Base-by-base conservation (phyloP, 2,113 vertebrate genomes). In the Centropristis striata region DNA sequence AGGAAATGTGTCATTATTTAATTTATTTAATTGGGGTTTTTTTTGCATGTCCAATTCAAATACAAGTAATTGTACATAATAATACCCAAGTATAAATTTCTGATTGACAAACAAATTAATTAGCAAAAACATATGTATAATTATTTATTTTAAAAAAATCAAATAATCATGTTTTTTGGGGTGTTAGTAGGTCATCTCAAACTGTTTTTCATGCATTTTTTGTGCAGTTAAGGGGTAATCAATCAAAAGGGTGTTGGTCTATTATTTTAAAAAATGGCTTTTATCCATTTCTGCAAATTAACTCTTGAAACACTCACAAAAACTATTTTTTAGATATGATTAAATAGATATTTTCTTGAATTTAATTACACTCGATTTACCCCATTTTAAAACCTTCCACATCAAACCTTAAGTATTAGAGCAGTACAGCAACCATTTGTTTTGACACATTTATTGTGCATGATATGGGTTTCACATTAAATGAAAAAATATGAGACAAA, bases 401-500 rank as follows among this genome's bases (percentile, higher is more conserved):
- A 39, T 21, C 7, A 77, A 47, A 54, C 46, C 32, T 72, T 21
- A 49, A 46, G 10, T 28, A 32, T 69, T 23, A 61, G n/a, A 60
- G 47, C 55, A 46, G 46, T 1, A 13, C 42, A 50, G 61, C 42
- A 74, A 44, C 58, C 53, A 68, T 59, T 84, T 80, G 10, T 71
- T 71, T 71, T 70, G 74, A 78, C 65, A 81, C 42, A 75, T 87
- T 87, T 72, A 91, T 88, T 87, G 61, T 71, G 80, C 86, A 66
- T 81, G 63, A 89, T 78, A 83, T 78, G 79, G 57, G 71, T 73
- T 92, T 88, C 67, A 79, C 70, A 81, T 84, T 61, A 69, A 72
- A 71, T 57, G 54, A 84, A 74, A 41, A 87, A 77, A 70, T 67
- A 53, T 47, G 44, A 80, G 55, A 80, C 60, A 74, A 70, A 84